A percentile compares a stretch with the other conserved stretches of the same genome.
Conservation (phyloP, 1,140 invertebrate genomes). For the Drosophila parvula region DNA sequence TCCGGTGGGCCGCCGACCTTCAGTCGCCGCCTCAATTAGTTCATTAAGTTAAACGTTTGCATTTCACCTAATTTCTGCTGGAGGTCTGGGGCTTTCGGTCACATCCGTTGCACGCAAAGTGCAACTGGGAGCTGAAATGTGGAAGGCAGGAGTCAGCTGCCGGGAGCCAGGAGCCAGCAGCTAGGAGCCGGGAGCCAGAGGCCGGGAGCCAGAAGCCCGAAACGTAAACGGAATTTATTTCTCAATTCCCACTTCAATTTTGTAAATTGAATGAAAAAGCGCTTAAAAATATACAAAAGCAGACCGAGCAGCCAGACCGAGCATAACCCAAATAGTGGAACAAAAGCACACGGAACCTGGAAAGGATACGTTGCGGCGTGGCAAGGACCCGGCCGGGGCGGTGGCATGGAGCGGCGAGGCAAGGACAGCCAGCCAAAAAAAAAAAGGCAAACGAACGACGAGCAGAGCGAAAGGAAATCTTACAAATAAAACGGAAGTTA, state of each 20-base stretch:
- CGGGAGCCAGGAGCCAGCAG: slow-evolving; percentile 34
- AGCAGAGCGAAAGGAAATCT: slow-evolving; percentile 80
- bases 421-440: slow-evolving; percentile 46
- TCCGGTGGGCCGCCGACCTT: slow-evolving; percentile 70
- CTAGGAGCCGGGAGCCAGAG: slow-evolving; percentile 5
- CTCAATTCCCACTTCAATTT: slow-evolving; percentile 84
- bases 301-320: slow-evolving; percentile 54
- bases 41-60: slow-evolving; percentile 82
- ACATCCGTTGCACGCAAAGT: slow-evolving; percentile 65
- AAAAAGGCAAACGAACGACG: slow-evolving; percentile 67
- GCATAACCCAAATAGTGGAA: slow-evolving; percentile 72
- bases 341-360: slow-evolving; percentile 57
- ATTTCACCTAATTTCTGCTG: slow-evolving; percentile 79
- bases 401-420: slow-evolving; percentile 7
- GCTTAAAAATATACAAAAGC: slow-evolving; percentile 83
- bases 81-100: slow-evolving; percentile 48
- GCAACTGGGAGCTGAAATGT: slow-evolving; percentile 34
- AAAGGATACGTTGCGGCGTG: slow-evolving; percentile 25
- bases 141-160: slow-evolving; percentile 17
- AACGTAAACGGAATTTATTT: slow-evolving; percentile 81
- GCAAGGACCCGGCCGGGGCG: background rate
- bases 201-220: slow-evolving; percentile 29
- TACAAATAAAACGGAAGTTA: slow-evolving; percentile 84
- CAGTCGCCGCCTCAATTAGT: slow-evolving; percentile 77
- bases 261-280: slow-evolving; percentile 84